Evolutionary conservation across 2,888 invertebrate species (phyloP).

Genomic region (Alloscopus bannaensis): DNA sequence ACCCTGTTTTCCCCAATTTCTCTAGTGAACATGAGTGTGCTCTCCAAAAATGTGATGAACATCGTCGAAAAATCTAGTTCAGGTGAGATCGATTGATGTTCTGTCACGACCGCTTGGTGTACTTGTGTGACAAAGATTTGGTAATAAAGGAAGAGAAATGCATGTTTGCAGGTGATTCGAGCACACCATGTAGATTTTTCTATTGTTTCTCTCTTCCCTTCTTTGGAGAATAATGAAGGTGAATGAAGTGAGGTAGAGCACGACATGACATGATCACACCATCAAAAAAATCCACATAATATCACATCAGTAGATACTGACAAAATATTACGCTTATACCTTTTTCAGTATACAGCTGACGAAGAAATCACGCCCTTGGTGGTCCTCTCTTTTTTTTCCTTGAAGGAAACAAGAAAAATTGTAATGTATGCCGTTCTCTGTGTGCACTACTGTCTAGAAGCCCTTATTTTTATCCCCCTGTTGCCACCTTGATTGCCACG

Average conservation of each 20-base stretch:
- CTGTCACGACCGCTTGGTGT: background rate
- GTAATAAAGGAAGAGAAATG: constrained; percentile 1
- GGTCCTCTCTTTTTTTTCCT: no score
- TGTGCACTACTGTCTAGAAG: constrained; percentile 9
- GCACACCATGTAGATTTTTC: constrained; percentile 30
- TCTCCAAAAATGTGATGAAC: no score
- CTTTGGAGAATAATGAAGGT: constrained; percentile 9
- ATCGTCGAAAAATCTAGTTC: constrained; percentile 8
- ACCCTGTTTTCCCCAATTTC: background rate
- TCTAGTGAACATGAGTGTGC: no score
- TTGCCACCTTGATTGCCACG: constrained; percentile 54
- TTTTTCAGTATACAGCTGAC: no score
- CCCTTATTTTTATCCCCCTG: constrained; percentile 15
- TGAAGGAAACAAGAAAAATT: no score
- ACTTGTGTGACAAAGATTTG: background rate
- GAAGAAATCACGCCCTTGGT: constrained; percentile 57
- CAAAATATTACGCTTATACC: no score
- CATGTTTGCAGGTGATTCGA: constrained; percentile 35
- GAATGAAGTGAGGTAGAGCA: constrained; percentile 40
- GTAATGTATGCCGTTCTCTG: background rate
- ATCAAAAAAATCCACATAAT: constrained; percentile 14
- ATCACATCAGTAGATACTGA: background rate
- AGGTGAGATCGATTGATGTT: constrained; percentile 10
- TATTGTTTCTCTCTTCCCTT: constrained; percentile 27
- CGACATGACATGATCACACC: constrained; percentile 34